Base-by-base conservation (phyloP, 2,113 vertebrate genomes). In the Dolichallabes microphthalmus region DNA sequence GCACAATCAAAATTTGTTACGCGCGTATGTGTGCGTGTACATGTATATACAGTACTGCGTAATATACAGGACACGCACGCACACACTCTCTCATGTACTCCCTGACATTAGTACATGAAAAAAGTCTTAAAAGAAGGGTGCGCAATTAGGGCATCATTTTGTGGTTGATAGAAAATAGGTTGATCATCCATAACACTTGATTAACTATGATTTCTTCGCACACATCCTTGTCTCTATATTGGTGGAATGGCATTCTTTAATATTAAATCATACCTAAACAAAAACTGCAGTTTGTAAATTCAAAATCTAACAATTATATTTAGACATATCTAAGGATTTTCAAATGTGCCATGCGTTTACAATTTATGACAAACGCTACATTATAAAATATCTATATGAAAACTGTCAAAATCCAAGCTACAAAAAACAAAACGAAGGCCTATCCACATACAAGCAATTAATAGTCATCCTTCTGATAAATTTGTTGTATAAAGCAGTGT, bases 401-500 rank as follows among this genome's bases (percentile, higher is more conserved):
- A 52, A 22, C n/a, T 53, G 25, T 3, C 45, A 80, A 50, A 45
- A 50, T 22, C 45, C 27, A 52, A 50, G 58, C 61, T 30, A 52
- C n/a, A 50, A 15, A 39, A 27, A 4, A 73, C 17, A 22, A n/a
- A 39, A 74, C 19, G 4, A 61, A 61, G 17, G 17, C 27, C 27
- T 58, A 63, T 30, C 74, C 57, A 71, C 63, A n/a, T 35, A 53
- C 78, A 76, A 77, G 73, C 74, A 61, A 68, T 82, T 84, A 63
- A 77, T 83, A 88, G 86, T 91, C 86, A 89, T 78, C 84, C 75
- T 87, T 87, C 86, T 87, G 85, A 85, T 90, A 89, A 91, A 92
- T 77, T 45, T 39, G 86, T 88, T 12, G 82, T 82, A 86, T 87
- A 80, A 87, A 90, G 89, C 86, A 87, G 88, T 88, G 89, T 79